A percentile compares a stretch with the other conserved stretches of the same genome.
Conservation (phyloP, 2,113 vertebrate genomes). For the Turnix velox region DNA sequence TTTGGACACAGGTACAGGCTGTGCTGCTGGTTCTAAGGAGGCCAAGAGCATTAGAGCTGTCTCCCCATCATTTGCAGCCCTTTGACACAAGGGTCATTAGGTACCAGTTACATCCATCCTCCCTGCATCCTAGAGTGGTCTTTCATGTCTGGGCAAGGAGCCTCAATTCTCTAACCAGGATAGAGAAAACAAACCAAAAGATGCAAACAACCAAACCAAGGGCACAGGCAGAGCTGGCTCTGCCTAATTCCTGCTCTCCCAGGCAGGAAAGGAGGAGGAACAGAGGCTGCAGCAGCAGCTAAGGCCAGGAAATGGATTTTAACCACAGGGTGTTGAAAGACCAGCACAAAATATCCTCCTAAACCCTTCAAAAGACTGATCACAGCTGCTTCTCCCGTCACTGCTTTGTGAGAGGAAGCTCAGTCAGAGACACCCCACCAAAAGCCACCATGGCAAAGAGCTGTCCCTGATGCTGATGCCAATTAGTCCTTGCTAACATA, state of each 20-base stretch:
- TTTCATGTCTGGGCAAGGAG: rapidly evolving
- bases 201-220: background rate
- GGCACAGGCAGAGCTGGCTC: background rate
- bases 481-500: background rate
- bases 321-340: background rate
- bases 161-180: background rate
- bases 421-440: background rate
- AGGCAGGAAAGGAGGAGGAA: background rate
- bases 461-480: background rate
- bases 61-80: background rate
- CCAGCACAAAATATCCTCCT: background rate
- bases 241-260: background rate
- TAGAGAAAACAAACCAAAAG: background rate
- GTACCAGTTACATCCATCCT: background rate
- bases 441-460: background rate
- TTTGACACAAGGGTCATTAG: background rate
- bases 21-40: background rate
- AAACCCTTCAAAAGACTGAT: background rate
- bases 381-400: background rate
- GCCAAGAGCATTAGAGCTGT: rapidly evolving
- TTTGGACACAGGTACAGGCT: background rate
- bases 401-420: background rate
- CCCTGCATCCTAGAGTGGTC: background rate
- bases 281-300: background rate
- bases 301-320: background rate